Conservation (phyloP, 2,888 invertebrate species). For the Andrena haemorrhoa region DNA sequence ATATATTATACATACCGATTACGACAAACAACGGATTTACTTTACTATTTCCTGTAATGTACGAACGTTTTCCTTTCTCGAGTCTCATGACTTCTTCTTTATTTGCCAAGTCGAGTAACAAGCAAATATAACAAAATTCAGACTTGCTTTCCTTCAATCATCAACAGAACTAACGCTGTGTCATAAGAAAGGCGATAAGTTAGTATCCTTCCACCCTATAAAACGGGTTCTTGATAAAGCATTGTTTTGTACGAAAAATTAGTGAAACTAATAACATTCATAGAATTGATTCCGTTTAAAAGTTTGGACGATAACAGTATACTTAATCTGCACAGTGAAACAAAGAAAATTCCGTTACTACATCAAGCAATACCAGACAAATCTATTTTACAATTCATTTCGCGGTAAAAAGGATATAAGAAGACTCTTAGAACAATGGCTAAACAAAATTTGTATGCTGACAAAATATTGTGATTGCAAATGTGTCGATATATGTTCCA, state of each 20-base stretch:
- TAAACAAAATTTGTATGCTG: conserved; percentile 25
- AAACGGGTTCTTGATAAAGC: conserved; percentile 16
- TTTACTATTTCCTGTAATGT: conserved; percentile 25
- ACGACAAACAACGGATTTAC: conserved; percentile 19
- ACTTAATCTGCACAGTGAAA: conserved; percentile 24
- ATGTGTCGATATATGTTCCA: conserved; percentile 46
- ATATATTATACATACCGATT: conserved; percentile 41
- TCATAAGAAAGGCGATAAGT: conserved; percentile 19
- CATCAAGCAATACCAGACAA: background rate
- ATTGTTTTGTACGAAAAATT: conserved; percentile 30
- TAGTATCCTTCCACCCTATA: conserved; percentile 32
- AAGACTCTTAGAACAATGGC: background rate
- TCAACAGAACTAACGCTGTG: conserved; percentile 30
- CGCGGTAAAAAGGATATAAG: background rate
- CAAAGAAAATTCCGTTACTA: conserved; percentile 30
- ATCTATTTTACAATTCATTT: conserved; percentile 10
- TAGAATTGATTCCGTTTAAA: conserved; percentile 29
- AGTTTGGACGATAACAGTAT: conserved; percentile 25
- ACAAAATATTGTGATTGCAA: conserved; percentile 36
- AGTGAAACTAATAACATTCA: conserved; percentile 3
- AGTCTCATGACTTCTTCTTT: conserved; percentile 32
- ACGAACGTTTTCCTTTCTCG: conserved; percentile 20
- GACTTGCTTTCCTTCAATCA: conserved; percentile 28
- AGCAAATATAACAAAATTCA: conserved; percentile 14
- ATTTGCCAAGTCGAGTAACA: conserved; percentile 33